Percentiles rank a stretch among this genome's conserved stretches.
Evolutionary conservation across 2,113 vertebrate genomes (phyloP).

Genomic region (Cacatua alba): DNA sequence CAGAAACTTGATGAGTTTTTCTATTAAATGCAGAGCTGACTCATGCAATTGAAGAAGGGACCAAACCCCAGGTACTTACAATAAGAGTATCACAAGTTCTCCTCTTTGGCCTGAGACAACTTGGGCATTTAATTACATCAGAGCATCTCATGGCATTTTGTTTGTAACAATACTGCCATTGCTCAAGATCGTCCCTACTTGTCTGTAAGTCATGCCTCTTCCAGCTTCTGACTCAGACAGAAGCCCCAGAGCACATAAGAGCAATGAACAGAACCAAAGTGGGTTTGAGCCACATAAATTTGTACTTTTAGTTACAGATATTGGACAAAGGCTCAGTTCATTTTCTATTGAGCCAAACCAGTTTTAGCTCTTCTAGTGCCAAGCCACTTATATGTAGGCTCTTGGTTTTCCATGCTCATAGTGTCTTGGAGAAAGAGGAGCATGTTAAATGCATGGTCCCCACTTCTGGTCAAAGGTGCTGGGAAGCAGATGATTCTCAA

Average conservation of each 20-base stretch:
- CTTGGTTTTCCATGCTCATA: background rate
- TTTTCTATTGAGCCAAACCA: background rate
- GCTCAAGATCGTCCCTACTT: background rate
- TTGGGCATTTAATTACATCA: background rate
- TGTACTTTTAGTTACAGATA: slow-evolving; percentile 12
- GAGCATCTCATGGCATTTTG: background rate
- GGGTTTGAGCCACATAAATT: background rate
- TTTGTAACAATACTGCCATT: background rate
- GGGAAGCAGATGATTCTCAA: background rate
- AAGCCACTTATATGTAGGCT: background rate
- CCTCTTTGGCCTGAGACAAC: background rate
- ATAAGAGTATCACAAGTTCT: background rate
- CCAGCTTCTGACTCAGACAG: slow-evolving; percentile 25
- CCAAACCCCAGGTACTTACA: background rate
- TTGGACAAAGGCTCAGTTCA: background rate
- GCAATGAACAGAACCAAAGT: background rate
- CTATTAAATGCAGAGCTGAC: background rate
- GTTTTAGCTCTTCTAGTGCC: background rate
- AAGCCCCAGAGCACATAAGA: background rate
- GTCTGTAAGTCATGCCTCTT: background rate
- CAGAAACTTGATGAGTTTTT: background rate
- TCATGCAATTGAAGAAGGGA: background rate
- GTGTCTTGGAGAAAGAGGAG: background rate
- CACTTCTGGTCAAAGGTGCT: background rate
- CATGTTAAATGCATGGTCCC: background rate